Evolutionary conservation across 2,113 vertebrate species (phyloP), one percentile per base, ranked within the genome.

Genomic region (Antennarius striatus): DNA sequence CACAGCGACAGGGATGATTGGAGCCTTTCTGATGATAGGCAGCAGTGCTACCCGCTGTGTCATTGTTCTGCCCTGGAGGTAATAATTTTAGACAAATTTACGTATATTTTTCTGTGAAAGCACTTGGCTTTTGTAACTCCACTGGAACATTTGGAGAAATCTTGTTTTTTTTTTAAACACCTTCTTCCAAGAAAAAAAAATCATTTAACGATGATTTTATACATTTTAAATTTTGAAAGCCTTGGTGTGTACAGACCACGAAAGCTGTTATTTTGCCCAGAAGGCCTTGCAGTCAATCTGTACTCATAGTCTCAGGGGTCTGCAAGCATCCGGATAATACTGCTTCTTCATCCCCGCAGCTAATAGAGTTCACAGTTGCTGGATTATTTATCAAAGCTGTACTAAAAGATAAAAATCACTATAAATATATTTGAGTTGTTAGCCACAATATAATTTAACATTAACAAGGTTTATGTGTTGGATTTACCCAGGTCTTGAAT

Each of bases 141-240:
- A 22, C 22, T 22, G 22, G 22, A 22, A 22, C 22, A 22, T 22
- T 22, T 22, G 22, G 22, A 15, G 12, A 53, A 71, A 22, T 69
- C 65, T 42, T 46, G 30, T 63, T 76, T 63, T 71, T 57, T 46
- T 43, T 64, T 36, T 55, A 74, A 68, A 52, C 29, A 78, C 80
- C 68, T 75, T 59, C 51, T 73, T 68, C 46, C 55, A 71, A 54
- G 54, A 22, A 22, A 2, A 43, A 43, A 45, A 52, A 55, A 4
- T 45, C 74, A 22, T 63, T 80, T 60, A 82, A 78, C 76, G 81
- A 54, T 72, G 63, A 68, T 71, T 73, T 52, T 39, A 62, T 68
- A 67, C 53, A 81, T 75, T 79, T 52, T 71, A 77, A 77, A 68
- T 63, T 17, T 58, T 53, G 30, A 46, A 58, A 52, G 43, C n/a